These are phyloP conservation scores for Alcedo atthis DNA, from an alignment of 2,797 vertebrate genomes.

Conservation along the genomic window DNA sequence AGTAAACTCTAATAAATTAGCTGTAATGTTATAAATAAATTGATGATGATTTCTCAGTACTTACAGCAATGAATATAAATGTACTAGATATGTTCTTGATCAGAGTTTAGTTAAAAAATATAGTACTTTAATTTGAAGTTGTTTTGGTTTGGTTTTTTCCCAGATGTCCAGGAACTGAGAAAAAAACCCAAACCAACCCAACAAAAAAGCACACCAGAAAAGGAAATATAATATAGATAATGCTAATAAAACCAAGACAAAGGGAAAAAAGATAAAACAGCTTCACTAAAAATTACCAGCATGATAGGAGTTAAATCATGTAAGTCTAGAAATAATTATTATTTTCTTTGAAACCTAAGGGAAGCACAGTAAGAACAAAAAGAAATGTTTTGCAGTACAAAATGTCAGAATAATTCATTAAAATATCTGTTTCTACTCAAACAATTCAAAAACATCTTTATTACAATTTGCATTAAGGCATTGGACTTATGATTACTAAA, in stretches of 20 bases:
- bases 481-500: slow-evolving; percentile 53
- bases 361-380: slow-evolving; percentile 25
- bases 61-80: neutral
- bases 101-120: neutral
- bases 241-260: neutral
- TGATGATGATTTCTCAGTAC: neutral
- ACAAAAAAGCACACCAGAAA: neutral
- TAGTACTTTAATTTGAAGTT: neutral
- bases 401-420: slow-evolving; percentile 62
- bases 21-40: neutral
- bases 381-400: slow-evolving; percentile 18
- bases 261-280: neutral
- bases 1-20: neutral
- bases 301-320: slow-evolving; percentile 30
- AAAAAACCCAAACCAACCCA: neutral
- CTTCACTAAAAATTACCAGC: slow-evolving; percentile 12
- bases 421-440: slow-evolving; percentile 54
- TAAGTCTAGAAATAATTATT: slow-evolving; percentile 30
- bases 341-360: slow-evolving; percentile 29
- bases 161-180: neutral
- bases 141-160: neutral
- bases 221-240: neutral
- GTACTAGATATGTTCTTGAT: neutral
- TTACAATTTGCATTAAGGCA: slow-evolving; percentile 26
- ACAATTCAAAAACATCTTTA: slow-evolving; percentile 34